Percentiles rank a stretch among this genome's conserved stretches.
phyloP scores from a whole-genome alignment of 2,888 invertebrate genomes.

The Caenorhabditis sulstoni region DNA sequence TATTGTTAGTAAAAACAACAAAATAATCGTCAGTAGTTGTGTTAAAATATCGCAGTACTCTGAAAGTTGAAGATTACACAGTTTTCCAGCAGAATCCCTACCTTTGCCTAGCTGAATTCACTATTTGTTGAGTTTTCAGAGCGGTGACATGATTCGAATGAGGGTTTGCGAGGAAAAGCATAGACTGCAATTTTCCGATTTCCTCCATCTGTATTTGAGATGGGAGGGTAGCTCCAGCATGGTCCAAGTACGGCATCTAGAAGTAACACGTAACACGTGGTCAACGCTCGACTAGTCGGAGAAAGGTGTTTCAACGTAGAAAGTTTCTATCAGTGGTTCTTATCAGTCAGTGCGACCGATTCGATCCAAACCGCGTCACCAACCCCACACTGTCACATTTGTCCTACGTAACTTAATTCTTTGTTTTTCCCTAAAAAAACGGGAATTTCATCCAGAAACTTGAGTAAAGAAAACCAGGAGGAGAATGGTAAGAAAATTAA shows the following conservation, averaged over 20 bases:
- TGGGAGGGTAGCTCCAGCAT: constrained; percentile 68
- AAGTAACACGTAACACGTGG: too few relatives aligned
- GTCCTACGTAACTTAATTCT: too few relatives aligned
- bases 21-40: constrained; percentile 88
- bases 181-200: constrained; percentile 46
- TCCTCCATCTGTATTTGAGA: constrained; percentile 59
- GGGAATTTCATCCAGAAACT: too few relatives aligned
- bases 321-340: too few relatives aligned
- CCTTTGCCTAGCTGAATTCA: constrained; percentile 84
- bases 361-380: too few relatives aligned
- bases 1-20: constrained; percentile 93
- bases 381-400: too few relatives aligned
- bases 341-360: background rate
- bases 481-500: too few relatives aligned
- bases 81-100: constrained; percentile 16
- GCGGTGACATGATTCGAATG: constrained; percentile 88
- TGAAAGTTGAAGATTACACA: constrained; percentile 78
- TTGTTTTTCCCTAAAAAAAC: too few relatives aligned
- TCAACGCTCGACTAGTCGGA: background rate
- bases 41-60: constrained; percentile 90
- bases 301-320: too few relatives aligned
- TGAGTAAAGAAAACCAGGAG: too few relatives aligned
- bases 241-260: constrained; percentile 70
- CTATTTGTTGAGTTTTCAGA: constrained; percentile 88
- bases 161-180: constrained; percentile 87